Conservation (phyloP, 2,888 invertebrate species). For the Ommatoiulus sabulosus region DNA sequence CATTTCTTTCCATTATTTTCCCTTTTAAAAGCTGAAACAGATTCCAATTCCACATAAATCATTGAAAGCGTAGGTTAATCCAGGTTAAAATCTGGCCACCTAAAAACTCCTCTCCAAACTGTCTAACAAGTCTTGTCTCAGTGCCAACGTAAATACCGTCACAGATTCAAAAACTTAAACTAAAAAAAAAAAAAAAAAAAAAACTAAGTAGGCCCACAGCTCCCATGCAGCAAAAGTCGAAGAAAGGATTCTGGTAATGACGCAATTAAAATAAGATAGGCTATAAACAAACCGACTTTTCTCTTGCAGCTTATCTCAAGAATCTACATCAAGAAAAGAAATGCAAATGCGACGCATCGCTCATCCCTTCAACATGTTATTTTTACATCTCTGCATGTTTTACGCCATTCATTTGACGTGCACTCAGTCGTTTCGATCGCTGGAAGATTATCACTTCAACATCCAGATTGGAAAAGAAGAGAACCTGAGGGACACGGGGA, state of each 20-base stretch:
- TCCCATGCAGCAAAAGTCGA: background rate
- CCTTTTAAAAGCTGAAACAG: background rate
- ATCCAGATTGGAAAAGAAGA: conserved; percentile 56
- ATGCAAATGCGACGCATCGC: conserved; percentile 40
- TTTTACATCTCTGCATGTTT: conserved; percentile 33
- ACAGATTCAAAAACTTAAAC: background rate
- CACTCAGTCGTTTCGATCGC: conserved; percentile 54
- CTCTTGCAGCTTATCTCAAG: background rate
- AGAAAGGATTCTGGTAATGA: background rate
- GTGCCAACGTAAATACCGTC: conserved; percentile 29
- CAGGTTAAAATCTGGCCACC: conserved; percentile 9
- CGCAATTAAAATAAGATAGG: conserved; percentile 25
- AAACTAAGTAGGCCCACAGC: background rate
- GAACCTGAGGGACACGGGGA: conserved; percentile 58
- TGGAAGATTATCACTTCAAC: conserved; percentile 57
- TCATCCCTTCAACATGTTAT: conserved; percentile 36
- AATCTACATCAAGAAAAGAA: conserved; percentile 21
- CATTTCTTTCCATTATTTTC: background rate
- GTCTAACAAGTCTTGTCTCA: conserved; percentile 31
- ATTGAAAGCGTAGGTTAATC: conserved; percentile 21
- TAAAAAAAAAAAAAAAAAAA: background rate
- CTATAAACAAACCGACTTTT: conserved; percentile 24
- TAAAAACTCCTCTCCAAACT: conserved; percentile 35
- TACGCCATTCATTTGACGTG: conserved; percentile 49
- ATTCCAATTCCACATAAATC: background rate